These are phyloP conservation scores for Monoplex corrugatus DNA, from an alignment of 2,888 invertebrate species.

Conservation along the genomic window DNA sequence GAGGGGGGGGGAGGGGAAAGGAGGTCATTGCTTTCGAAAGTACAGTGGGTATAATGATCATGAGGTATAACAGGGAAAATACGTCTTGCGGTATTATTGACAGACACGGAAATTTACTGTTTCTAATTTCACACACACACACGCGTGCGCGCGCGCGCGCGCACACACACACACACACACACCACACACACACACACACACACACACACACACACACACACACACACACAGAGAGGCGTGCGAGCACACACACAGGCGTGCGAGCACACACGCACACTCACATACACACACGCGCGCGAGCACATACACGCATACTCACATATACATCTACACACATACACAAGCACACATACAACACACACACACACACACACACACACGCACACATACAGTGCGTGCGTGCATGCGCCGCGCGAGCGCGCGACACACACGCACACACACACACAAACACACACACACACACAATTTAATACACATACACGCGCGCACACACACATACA, in stretches of 20 bases:
- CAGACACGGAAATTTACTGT: no score
- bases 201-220: no score
- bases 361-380: neutral
- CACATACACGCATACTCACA: conserved; percentile 17
- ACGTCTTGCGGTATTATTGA: no score
- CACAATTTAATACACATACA: neutral
- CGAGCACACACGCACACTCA: neutral
- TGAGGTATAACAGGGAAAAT: no score
- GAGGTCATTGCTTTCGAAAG: no score
- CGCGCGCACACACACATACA: conserved; percentile 9
- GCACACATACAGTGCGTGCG: neutral
- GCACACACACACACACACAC: no score
- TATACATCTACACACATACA: neutral
- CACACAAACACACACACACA: neutral
- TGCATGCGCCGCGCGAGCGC: neutral
- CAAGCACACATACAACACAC: neutral
- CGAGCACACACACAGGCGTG: neutral
- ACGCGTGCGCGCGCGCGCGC: no score
- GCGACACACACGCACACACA: neutral
- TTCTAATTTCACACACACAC: no score
- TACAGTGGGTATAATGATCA: no score
- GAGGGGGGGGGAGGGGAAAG: no score
- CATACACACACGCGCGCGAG: neutral
- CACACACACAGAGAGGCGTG: no score
- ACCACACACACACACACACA: no score